phyloP scores from a whole-genome alignment of 2,113 vertebrate species.

The Oryzias woworae region DNA sequence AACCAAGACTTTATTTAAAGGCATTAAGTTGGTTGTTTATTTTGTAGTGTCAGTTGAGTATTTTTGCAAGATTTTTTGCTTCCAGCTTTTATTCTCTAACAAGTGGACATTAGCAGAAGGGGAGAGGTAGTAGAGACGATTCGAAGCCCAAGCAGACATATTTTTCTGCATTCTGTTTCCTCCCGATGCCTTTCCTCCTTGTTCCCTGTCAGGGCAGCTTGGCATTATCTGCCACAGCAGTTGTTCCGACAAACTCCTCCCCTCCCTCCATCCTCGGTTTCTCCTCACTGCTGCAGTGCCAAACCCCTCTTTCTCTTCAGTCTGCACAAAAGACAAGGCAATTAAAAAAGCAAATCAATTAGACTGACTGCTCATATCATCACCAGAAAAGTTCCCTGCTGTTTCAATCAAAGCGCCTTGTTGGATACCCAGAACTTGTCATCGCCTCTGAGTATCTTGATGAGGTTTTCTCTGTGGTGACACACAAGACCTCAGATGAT shows the following conservation, averaged over 20 bases:
- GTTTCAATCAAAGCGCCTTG: conserved; percentile 40
- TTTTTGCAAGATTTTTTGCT: conserved; percentile 40
- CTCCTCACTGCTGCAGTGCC: not conserved
- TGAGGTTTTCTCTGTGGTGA: conserved; percentile 25
- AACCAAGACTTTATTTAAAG: conserved; percentile 43
- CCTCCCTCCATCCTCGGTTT: not conserved
- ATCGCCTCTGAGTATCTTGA: conserved; percentile 27
- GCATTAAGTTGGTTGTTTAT: conserved; percentile 40
- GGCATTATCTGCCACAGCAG: conserved; percentile 59
- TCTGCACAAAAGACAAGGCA: conserved; percentile 39
- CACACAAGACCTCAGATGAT: conserved; percentile 13
- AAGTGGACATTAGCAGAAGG: not conserved
- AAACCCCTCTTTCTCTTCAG: not conserved
- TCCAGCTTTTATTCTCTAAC: conserved; percentile 15
- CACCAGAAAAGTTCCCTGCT: conserved; percentile 37
- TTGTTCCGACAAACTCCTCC: conserved; percentile 19
- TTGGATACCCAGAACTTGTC: conserved; percentile 38
- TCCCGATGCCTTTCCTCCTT: conserved; percentile 34
- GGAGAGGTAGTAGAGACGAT: conserved; percentile 7
- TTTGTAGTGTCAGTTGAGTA: conserved; percentile 22
- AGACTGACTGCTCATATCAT: conserved; percentile 46
- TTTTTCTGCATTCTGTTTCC: conserved; percentile 24
- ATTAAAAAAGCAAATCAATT: conserved; percentile 54
- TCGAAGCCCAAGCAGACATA: conserved; percentile 26
- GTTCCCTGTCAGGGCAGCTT: conserved; percentile 35